phyloP scores from a whole-genome alignment of 2,797 vertebrate genomes.

The Apodemus agrarius region DNA sequence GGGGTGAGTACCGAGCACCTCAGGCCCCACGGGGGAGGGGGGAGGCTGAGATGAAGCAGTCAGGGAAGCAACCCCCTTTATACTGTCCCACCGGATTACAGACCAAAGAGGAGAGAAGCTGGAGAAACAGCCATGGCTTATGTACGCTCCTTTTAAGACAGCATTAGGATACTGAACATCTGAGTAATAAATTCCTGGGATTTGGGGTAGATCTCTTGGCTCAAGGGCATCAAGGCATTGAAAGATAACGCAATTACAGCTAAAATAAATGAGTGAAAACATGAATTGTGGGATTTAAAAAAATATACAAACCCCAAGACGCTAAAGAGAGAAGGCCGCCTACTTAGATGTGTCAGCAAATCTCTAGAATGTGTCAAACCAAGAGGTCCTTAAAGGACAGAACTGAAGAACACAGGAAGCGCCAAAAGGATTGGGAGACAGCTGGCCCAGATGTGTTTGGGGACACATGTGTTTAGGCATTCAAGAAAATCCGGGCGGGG shows the following conservation, averaged over 20 bases:
- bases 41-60: background rate
- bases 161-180: background rate
- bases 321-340: background rate
- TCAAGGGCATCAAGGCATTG: background rate
- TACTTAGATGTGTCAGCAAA: background rate
- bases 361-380: background rate
- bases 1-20: background rate
- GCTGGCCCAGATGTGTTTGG: background rate
- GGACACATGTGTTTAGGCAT: too few species aligned
- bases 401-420: background rate
- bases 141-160: background rate
- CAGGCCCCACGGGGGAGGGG: background rate
- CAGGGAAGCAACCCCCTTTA: background rate
- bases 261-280: background rate
- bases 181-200: background rate
- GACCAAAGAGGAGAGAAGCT: background rate
- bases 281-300: slow-evolving; percentile 37
- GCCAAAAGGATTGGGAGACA: background rate
- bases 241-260: background rate
- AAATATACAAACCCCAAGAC: background rate
- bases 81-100: background rate
- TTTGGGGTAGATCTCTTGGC: background rate
- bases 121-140: background rate
- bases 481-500: background rate
- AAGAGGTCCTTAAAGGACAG: background rate